A percentile compares a stretch with the other conserved stretches of the same genome.
These are phyloP conservation scores for Tenthredo mesomela DNA, from an alignment of 2,888 invertebrate species.

Conservation along the genomic window DNA sequence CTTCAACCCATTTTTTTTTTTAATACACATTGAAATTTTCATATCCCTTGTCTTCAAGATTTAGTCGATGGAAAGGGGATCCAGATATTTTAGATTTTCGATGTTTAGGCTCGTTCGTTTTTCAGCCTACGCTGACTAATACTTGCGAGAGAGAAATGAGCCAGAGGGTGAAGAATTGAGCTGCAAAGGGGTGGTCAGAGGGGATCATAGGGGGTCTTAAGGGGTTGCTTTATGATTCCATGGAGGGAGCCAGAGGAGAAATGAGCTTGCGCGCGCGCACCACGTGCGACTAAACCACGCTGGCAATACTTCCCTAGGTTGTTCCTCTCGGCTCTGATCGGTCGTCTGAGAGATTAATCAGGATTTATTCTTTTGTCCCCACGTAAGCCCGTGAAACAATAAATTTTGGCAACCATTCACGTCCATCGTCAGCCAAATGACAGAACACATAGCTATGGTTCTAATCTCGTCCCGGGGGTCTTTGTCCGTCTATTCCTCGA, in stretches of 20 bases:
- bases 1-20: too few relatives aligned
- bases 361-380: slow-evolving; percentile 74
- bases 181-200: slow-evolving; percentile 25
- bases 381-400: slow-evolving; percentile 75
- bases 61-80: background rate
- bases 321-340: slow-evolving; percentile 55
- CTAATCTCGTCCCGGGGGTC: background rate
- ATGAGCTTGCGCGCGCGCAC: slow-evolving; percentile 43
- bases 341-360: slow-evolving; percentile 74
- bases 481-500: background rate
- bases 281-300: slow-evolving; percentile 43
- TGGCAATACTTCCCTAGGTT: slow-evolving; percentile 20
- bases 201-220: slow-evolving; percentile 35
- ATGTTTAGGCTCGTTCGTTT: slow-evolving; percentile 1
- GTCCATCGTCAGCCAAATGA: slow-evolving; percentile 65
- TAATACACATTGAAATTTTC: background rate
- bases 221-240: slow-evolving; percentile 15
- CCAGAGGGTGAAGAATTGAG: slow-evolving; percentile 37
- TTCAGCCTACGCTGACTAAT: slow-evolving; percentile 29
- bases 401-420: slow-evolving; percentile 74
- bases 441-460: slow-evolving; percentile 35
- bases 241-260: slow-evolving; percentile 5
- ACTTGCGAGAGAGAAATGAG: slow-evolving; percentile 24
- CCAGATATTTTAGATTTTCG: background rate
- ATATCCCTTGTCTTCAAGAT: background rate